Conservation (phyloP, 2,888 invertebrate species). For the Tridacna crocea region DNA sequence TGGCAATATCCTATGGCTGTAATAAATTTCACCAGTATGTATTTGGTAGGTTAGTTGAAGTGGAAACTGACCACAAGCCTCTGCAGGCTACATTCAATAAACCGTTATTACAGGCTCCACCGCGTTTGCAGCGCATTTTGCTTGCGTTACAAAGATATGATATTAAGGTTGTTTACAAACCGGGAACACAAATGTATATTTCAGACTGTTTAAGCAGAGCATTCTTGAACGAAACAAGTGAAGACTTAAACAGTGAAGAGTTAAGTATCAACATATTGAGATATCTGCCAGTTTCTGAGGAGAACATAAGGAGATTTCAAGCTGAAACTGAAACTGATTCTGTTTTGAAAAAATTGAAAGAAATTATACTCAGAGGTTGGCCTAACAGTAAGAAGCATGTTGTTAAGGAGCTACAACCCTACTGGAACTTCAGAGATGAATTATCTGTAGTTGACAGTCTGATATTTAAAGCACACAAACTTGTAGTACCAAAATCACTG, state of each 20-base stretch:
- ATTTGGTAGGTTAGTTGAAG: not conserved
- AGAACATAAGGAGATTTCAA: slow-evolving; percentile 11
- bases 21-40: slow-evolving; percentile 11
- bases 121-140: no score
- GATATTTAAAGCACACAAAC: slow-evolving; percentile 19
- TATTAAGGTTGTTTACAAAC: not conserved
- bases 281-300: no score
- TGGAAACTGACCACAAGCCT: no score
- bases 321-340: slow-evolving; percentile 26
- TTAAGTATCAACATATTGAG: no score
- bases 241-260: no score
- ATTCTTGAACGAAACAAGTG: no score
- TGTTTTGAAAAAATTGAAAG: slow-evolving; percentile 8
- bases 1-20: slow-evolving; percentile 34
- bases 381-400: slow-evolving; percentile 19
- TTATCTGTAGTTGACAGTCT: slow-evolving; percentile 28
- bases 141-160: no score
- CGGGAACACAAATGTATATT: slow-evolving; percentile 41
- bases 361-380: slow-evolving; percentile 23
- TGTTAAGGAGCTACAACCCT: slow-evolving; percentile 20
- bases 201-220: slow-evolving; percentile 27
- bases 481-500: slow-evolving; percentile 36
- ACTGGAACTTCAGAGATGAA: slow-evolving; percentile 57
- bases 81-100: no score
- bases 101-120: no score